Evolutionary conservation across 2,797 vertebrate species (phyloP).

Genomic region (Aulostomus chinensis): DNA sequence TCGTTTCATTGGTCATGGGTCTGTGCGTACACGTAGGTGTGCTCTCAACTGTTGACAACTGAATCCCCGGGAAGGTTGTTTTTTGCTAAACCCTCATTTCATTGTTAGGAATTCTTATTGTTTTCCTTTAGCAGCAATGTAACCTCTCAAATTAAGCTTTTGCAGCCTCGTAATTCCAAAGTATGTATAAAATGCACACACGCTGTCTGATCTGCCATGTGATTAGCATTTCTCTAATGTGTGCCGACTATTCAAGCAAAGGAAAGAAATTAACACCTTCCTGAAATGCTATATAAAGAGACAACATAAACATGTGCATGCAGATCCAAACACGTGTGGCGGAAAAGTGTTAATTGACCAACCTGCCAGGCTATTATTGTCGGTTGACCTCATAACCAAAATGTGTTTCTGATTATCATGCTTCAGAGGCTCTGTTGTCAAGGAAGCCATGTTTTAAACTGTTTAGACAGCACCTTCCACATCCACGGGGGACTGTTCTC

Average conservation of each 20-base stretch:
- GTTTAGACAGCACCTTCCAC: slow-evolving; percentile 66
- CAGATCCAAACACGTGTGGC: slow-evolving; percentile 57
- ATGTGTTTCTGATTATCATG: slow-evolving; percentile 73
- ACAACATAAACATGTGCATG: slow-evolving; percentile 58
- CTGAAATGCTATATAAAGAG: slow-evolving; percentile 23
- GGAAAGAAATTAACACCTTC: slow-evolving; percentile 62
- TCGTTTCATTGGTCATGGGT: slow-evolving; percentile 68
- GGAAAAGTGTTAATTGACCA: slow-evolving; percentile 71
- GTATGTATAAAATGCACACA: slow-evolving; percentile 43
- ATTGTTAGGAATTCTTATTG: slow-evolving; percentile 40
- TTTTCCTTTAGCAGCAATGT: slow-evolving; percentile 39
- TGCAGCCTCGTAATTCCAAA: slow-evolving; percentile 56
- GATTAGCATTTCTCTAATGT: slow-evolving; percentile 52
- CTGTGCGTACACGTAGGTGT: slow-evolving; percentile 40
- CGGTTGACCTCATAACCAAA: slow-evolving; percentile 74
- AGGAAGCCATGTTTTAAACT: slow-evolving; percentile 62
- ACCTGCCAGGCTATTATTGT: slow-evolving; percentile 72
- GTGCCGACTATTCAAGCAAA: slow-evolving; percentile 16
- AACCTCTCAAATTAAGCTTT: slow-evolving; percentile 64
- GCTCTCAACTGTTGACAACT: slow-evolving; percentile 53
- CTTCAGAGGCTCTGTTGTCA: slow-evolving; percentile 64
- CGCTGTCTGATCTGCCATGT: slow-evolving; percentile 32
- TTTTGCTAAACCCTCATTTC: slow-evolving; percentile 59
- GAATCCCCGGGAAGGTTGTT: slow-evolving; percentile 55
- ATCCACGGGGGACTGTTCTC: slow-evolving; percentile 52